Conservation (phyloP, 2,113 vertebrate species). For the Hydrolagus affinis region DNA sequence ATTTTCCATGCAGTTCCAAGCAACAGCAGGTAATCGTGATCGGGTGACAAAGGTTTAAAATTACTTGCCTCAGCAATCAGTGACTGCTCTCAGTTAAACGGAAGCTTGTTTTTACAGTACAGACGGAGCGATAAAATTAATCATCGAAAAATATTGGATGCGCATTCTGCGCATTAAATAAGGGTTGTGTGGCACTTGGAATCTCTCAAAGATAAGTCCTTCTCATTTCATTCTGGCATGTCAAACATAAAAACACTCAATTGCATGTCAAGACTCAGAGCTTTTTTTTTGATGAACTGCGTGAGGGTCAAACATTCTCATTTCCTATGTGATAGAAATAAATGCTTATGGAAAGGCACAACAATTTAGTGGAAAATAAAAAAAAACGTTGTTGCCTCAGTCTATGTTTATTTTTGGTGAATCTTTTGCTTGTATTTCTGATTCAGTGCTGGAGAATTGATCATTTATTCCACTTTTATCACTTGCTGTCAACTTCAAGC, state of each 20-base stretch:
- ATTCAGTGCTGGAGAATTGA: no score
- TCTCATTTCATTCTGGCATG: neutral
- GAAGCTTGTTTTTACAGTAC: slow-evolving; percentile 16
- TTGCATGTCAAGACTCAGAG: neutral
- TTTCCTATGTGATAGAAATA: neutral
- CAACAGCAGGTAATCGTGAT: neutral
- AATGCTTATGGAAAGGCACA: neutral
- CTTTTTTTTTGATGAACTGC: neutral
- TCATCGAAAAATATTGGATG: neutral
- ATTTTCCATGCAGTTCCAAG: neutral
- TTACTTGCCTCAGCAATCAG: slow-evolving; percentile 3
- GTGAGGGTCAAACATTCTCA: neutral
- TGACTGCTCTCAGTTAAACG: neutral
- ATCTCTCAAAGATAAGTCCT: neutral
- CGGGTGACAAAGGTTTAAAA: slow-evolving; percentile 10
- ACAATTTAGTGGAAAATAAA: neutral
- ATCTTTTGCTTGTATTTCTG: neutral
- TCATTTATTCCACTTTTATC: no score
- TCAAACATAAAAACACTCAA: slow-evolving; percentile 4
- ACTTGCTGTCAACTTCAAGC: no score
- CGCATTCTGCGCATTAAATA: neutral
- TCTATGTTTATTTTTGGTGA: neutral
- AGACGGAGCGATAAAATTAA: slow-evolving; percentile 20
- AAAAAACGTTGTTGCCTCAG: neutral
- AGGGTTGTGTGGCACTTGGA: neutral